Base-by-base conservation (phyloP, 2,888 invertebrate genomes). In the Callimorpha dominula region DNA sequence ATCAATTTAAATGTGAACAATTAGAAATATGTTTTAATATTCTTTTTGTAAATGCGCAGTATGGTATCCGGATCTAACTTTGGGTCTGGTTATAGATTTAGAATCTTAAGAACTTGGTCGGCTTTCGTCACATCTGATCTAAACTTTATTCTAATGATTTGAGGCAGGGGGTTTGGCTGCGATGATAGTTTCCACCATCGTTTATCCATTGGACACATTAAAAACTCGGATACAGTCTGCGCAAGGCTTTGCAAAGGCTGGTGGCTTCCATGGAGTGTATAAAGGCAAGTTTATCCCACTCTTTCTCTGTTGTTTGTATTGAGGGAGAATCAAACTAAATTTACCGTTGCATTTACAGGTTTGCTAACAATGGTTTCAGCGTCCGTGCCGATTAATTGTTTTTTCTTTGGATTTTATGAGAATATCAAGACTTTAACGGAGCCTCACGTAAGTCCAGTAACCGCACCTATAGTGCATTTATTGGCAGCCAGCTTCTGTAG, bases 151-250 rank as follows among this genome's bases (percentile, higher is more conserved):
- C 42, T 54, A 8, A 42, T 54, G 7, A 54, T 54, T 67, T 9
- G 54, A 67, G 67, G 67, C 67, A 67, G 67, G 52, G 42, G 67
- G 67, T 43, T n/a, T 67, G 42, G 54, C 52, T 42, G 40, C 67
- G 2, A n/a, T 31, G 40, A 11, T 54, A 15, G 42, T 62, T 46
- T 66, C 66, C 42, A 54, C 52, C 5, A 7, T 42, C 5, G 94
- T 99, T 15, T 99, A 98, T 92, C 99, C 99, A 0, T 93, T 99
- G 78, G 99, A 99, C 90, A 99, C 99, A 0, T 91, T 99, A 11
- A 99, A 99, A 95, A 99, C 99, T 0, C 96, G 99, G 42, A 94
- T 99, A 31, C 99, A 99, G 92, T 98, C 98, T 83, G 96, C 97
- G 77, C 96, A 97, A 84, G 99, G 99, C 11, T 99, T 99, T 92